Evolutionary conservation across 2,113 vertebrate species (phyloP), one percentile per base, ranked within the genome.

Genomic region (Calonectris borealis): DNA sequence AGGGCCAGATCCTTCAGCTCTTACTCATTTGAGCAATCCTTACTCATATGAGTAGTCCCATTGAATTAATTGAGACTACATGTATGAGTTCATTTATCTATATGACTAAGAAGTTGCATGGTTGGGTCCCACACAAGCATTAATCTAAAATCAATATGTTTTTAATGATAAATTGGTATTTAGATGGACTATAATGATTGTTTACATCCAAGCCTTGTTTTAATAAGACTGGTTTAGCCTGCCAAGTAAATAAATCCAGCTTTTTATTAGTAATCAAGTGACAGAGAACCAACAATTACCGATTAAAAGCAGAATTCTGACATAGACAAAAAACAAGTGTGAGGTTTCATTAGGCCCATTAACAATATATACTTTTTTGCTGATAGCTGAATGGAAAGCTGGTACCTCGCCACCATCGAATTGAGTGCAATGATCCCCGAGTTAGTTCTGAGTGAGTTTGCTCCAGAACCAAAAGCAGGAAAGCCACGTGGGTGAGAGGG

Each of bases 151-250:
- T 58, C 42, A 96, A 82, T 92, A 83, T 86, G 90, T 86, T 97
- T 97, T 88, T 76, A 95, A 97, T 97, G 94, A 95, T 83, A 90
- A 96, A 90, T 83, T 75, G 62, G 62, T 91, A 94, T 86, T 95
- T 85, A 93, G 85, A 93, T 83, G 73, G 93, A 91, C 85, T 95
- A 24, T 58, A 86, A 86, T 76, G 38, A 60, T 77, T 93, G 62
- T 86, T 97, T 91, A 66, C 44, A 90, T 80, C 75, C 55, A 90
- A 95, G 32, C 10, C 76, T 96, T 97, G 88, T 93, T 94, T 97
- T 92, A 97, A 94, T 93, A 96, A 96, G 81, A 16, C 48, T 90
- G 27, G 8, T 58, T 96, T 79, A 91, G 60, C 66, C 72, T 95
- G 85, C 83, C 93, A 97, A 97, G 84, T 60, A 91, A 92, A 89